Percentiles rank a stretch among this genome's conserved stretches.
phyloP scores from a whole-genome alignment of 2,888 invertebrate species.

The Abrostola triplasia region DNA sequence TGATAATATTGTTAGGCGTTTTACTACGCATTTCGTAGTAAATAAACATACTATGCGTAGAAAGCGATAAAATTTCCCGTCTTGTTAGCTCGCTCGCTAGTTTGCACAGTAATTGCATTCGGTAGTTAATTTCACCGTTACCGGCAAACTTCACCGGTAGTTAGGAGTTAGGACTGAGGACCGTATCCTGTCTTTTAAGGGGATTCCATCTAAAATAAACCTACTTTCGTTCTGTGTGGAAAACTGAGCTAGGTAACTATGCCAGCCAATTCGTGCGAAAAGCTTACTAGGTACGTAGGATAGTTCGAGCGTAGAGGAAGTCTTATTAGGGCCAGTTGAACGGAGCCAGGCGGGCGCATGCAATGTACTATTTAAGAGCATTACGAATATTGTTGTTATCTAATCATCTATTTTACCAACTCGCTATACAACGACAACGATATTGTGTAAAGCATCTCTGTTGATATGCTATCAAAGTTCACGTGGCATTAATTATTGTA shows the following conservation, averaged over 20 bases:
- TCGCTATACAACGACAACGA: background rate
- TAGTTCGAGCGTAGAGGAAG: conserved; percentile 45
- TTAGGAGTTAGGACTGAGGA: conserved; percentile 45
- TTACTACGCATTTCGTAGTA: conserved; percentile 63
- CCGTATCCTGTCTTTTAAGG: conserved; percentile 51
- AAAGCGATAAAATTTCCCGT: conserved; percentile 76
- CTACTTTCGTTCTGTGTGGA: background rate
- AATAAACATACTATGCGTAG: conserved; percentile 68
- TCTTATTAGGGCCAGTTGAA: conserved; percentile 54
- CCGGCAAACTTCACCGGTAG: conserved; percentile 65
- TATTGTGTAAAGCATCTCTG: no score
- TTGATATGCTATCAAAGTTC: conserved; percentile 1
- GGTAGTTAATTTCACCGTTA: conserved; percentile 70
- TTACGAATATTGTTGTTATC: conserved; percentile 17
- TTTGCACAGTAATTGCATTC: conserved; percentile 71
- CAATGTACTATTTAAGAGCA: conserved; percentile 33
- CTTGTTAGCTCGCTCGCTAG: conserved; percentile 60
- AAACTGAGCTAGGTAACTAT: conserved; percentile 19
- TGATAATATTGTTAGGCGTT: conserved; percentile 55
- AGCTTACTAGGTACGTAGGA: conserved; percentile 5
- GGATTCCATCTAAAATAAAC: conserved; percentile 29
- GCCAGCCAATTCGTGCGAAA: conserved; percentile 6
- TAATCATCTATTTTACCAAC: conserved; percentile 14
- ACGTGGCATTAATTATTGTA: background rate
- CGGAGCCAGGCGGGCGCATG: conserved; percentile 24